Base-by-base conservation (phyloP, 2,113 vertebrate species). In the Dascyllus trimaculatus region DNA sequence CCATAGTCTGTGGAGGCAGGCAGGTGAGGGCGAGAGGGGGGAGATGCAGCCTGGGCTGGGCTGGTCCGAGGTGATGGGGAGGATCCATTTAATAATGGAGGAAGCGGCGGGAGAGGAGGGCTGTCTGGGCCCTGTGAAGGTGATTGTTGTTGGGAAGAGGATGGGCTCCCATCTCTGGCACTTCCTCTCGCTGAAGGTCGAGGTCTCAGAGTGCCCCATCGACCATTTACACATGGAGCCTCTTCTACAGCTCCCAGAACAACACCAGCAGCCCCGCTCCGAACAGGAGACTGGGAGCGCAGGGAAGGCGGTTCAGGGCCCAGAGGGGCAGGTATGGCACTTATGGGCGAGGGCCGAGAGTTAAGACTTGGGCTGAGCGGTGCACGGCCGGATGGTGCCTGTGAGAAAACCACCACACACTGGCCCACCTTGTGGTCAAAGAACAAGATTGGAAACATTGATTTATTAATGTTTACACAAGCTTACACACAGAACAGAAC, bases 351-450 rank as follows among this genome's bases (percentile, higher is more conserved):
- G 0, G 98, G 98, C 8, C 97, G 96, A 0, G 98, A 99, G 89
- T 99, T 99, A 64, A 99, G 84, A 91, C 98, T 99, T 63, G 98
- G 98, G 81, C 98, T 99, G 29, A 99, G 96, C 0, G 98, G 97
- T 9, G 98, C 97, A 6, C 97, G 95, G 2, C 98, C 98, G 0
- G 96, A 99, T 9, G 98, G 97, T 6, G 98, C 98, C 92, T 99
- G 98, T 78, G 98, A 99, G 90, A 99, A 99, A 48, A 99, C 98
- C 88, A 99, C 97, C 32, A 99, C 97, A 8, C 98, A 99, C 85
- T 98, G 96, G 6, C 98, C 98, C 72, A 99, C 98, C 98, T 99
- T 80, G 62, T 1, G n/a, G 35, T 26, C 1, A 21, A 53, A 60
- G 35, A 1, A 35, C 18, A 61, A 32, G 52, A 40, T 38, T 8